Percentiles rank a stretch among this genome's conserved stretches.
Evolutionary conservation across 2,113 vertebrate species (phyloP).

Genomic region (Corythaixoides concolor): DNA sequence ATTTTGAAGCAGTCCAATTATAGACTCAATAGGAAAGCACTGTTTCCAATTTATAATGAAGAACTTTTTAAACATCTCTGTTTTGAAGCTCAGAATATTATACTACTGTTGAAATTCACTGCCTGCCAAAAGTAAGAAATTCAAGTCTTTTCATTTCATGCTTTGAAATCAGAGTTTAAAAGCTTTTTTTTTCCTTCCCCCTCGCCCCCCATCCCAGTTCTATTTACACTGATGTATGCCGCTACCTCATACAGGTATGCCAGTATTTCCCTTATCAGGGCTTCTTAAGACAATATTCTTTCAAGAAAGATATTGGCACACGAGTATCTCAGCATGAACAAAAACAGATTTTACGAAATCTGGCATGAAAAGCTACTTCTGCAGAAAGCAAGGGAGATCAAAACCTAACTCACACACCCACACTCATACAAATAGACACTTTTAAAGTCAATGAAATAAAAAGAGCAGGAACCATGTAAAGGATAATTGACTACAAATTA

Average conservation of each 20-base stretch:
- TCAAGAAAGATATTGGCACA: background rate
- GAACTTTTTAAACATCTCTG: background rate
- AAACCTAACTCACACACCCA: conserved; percentile 12
- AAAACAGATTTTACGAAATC: conserved; percentile 38
- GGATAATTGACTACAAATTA: conserved; percentile 30
- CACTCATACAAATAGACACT: background rate
- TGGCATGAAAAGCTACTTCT: conserved; percentile 41
- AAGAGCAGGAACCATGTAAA: background rate
- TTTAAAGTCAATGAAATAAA: background rate
- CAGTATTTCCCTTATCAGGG: conserved; percentile 29
- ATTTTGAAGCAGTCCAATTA: background rate
- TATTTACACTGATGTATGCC: conserved; percentile 40
- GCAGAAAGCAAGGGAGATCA: conserved; percentile 35
- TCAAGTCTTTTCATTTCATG: conserved; percentile 20
- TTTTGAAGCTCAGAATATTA: background rate
- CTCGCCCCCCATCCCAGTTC: background rate
- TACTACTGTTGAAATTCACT: background rate
- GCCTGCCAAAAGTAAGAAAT: conserved; percentile 35
- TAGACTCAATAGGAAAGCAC: background rate
- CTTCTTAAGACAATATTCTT: conserved; percentile 37
- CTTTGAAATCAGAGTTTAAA: conserved; percentile 47
- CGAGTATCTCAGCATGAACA: conserved; percentile 2
- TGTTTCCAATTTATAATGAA: background rate
- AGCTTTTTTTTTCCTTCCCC: background rate
- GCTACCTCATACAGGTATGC: background rate